Conservation (phyloP, 2,113 vertebrate species). For the Casuarius casuarius region DNA sequence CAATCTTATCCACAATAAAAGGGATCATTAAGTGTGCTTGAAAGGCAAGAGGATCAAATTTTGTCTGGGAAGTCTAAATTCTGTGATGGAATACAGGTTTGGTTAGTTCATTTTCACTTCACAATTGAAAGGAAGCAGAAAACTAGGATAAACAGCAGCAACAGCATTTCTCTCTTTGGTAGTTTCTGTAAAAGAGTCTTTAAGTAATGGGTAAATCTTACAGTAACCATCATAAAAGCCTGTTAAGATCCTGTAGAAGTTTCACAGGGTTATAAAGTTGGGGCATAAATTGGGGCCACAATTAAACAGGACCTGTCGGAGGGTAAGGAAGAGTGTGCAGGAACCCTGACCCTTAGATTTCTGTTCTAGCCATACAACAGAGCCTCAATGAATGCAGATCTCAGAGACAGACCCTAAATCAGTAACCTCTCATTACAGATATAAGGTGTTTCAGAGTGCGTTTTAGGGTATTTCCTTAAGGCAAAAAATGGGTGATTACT, state of each 20-base stretch:
- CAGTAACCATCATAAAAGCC: neutral
- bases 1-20: neutral
- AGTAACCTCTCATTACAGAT: neutral
- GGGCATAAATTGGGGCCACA: neutral
- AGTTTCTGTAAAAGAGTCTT: neutral
- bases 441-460: constrained; percentile 1
- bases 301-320: neutral
- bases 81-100: constrained; percentile 5
- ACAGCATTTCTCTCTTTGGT: constrained; percentile 58
- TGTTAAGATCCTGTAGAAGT: neutral
- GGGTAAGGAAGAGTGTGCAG: neutral
- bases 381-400: neutral
- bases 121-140: constrained; percentile 3
- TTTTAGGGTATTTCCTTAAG: constrained; percentile 42
- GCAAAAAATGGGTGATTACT: neutral
- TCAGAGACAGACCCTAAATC: neutral
- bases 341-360: neutral
- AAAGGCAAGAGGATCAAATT: constrained; percentile 25
- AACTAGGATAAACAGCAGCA: neutral
- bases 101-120: constrained; percentile 6
- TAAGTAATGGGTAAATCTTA: neutral
- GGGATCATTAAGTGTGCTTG: constrained; percentile 27
- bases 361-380: neutral
- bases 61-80: neutral
- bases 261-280: neutral